Evolutionary conservation across 2,888 invertebrate genomes (phyloP), one percentile per base, ranked within the genome.

Genomic region (Thecophora atra): DNA sequence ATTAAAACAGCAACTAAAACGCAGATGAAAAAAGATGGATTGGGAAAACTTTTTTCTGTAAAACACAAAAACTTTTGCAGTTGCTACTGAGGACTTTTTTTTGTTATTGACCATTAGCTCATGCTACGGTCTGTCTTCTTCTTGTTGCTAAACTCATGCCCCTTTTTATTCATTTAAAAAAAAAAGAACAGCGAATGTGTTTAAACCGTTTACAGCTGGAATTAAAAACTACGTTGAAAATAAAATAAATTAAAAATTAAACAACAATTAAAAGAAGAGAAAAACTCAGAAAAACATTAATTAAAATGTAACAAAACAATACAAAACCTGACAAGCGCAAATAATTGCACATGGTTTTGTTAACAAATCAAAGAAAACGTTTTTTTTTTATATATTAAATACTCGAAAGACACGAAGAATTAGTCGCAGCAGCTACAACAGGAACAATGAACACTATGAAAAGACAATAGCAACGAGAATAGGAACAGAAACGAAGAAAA

Each of bases 231-330:
- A 54, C 54, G 21, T 6, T 4, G 54, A 54, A 54, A 54, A 5
- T 54, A n/a, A 54, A 54, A 54, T 11, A 24, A 21, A 24, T 54
- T 21, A 21, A 11, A 62, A 19, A 62, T n/a, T 1, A 15, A 42
- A 42, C 42, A 42, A 63, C 37, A 63, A n/a, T n/a, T n/a, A 63
- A 19, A 21, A 63, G 19, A 63, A 42, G n/a, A 30, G 26, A n/a
- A 60, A n/a, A n/a, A n/a, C n/a, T 2, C 17, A 63, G 21, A 8
- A 63, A 63, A 63, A 42, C 19, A 30, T 1, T 42, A 1, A 30
- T 37, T n/a, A 37, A 62, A 62, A 3, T 62, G 19, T 37, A 37
- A 37, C n/a, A 37, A 37, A 0, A 37, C 6, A 8, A 37, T 37
- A 37, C 37, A 62, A 62, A 63, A 62, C 19, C 19, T 42, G 37